phyloP scores from a whole-genome alignment of 2,888 invertebrate genomes.

The Luperina nickerlii region DNA sequence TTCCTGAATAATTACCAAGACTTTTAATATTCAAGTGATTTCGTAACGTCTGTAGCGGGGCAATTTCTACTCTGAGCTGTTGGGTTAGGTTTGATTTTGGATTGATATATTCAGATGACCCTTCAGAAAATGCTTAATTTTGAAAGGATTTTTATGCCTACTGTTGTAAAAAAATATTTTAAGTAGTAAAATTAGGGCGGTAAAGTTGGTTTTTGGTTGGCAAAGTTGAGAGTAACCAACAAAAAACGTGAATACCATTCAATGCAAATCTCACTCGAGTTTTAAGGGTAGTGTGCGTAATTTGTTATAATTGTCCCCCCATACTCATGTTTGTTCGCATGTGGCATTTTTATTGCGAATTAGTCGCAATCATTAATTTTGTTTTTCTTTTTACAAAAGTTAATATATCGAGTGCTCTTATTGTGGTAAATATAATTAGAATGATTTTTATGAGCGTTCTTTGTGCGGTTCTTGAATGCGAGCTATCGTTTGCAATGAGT shows the following conservation, averaged over 20 bases:
- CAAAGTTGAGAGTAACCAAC: slow-evolving; percentile 74
- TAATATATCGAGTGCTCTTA: slow-evolving; percentile 85
- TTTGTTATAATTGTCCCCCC: slow-evolving; percentile 89
- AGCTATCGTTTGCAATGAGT: slow-evolving; percentile 84
- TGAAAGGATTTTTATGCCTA: slow-evolving; percentile 71
- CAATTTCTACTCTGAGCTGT: slow-evolving; percentile 70
- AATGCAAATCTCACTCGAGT: slow-evolving; percentile 90
- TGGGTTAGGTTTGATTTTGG: slow-evolving; percentile 74
- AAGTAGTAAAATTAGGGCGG: background rate
- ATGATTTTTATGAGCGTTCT: slow-evolving; percentile 78
- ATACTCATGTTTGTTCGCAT: slow-evolving; percentile 87
- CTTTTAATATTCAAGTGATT: slow-evolving; percentile 91
- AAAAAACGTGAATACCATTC: slow-evolving; percentile 85
- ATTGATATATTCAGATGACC: slow-evolving; percentile 81
- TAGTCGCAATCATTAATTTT: slow-evolving; percentile 90
- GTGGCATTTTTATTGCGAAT: slow-evolving; percentile 91
- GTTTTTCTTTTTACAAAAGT: slow-evolving; percentile 87
- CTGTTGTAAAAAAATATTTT: slow-evolving; percentile 47
- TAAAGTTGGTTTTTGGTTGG: slow-evolving; percentile 68
- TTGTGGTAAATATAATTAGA: slow-evolving; percentile 81
- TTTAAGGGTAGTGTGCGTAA: slow-evolving; percentile 90
- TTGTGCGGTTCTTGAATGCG: slow-evolving; percentile 75
- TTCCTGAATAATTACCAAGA: slow-evolving; percentile 91
- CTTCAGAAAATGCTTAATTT: slow-evolving; percentile 74
- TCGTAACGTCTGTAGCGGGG: slow-evolving; percentile 64